Evolutionary conservation across 2,888 invertebrate genomes (phyloP), one percentile per base, ranked within the genome.

Genomic region (Siphlonurus alternatus): DNA sequence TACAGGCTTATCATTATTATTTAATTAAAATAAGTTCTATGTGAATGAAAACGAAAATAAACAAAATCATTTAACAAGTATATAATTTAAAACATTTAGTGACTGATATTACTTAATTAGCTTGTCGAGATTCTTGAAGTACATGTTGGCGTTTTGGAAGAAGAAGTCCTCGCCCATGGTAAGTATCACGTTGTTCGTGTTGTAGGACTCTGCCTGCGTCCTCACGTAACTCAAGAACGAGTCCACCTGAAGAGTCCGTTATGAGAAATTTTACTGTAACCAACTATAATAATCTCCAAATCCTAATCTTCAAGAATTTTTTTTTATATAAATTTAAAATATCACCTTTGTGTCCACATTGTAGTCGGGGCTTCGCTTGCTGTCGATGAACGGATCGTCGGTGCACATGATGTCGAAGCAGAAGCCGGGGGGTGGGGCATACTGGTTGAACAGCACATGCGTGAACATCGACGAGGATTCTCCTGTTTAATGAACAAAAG

Each of bases 281-380:
- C n/a, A n/a, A n/a, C n/a, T n/a, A n/a, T n/a, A n/a, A n/a, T n/a
- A n/a, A n/a, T n/a, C n/a, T n/a, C n/a, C n/a, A n/a, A n/a, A n/a
- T n/a, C n/a, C n/a, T n/a, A n/a, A n/a, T n/a, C n/a, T n/a, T n/a
- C n/a, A n/a, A n/a, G n/a, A n/a, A 15, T 10, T n/a, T 51, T 51
- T 51, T 15, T 15, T 51, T 25, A 53, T 56, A 61, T 10, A 22
- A 59, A 60, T 60, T 60, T 54, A 5, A n/a, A 10, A 62, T 53
- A 73, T 74, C 71, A 93, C 91, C 79, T 81, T 82, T 53, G 74
- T 71, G 3, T 88, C 83, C 0, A 92, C 88, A 73, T 96, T 97
- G 73, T 89, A 92, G 68, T 89, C 87, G 0, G 88, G 85, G n/a
- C 79, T 71, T 15, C 71, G 69, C 0, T 72, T 72, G 69, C 80